phyloP scores from a whole-genome alignment of 2,113 vertebrate genomes.

The Tragelaphus imberbis region DNA sequence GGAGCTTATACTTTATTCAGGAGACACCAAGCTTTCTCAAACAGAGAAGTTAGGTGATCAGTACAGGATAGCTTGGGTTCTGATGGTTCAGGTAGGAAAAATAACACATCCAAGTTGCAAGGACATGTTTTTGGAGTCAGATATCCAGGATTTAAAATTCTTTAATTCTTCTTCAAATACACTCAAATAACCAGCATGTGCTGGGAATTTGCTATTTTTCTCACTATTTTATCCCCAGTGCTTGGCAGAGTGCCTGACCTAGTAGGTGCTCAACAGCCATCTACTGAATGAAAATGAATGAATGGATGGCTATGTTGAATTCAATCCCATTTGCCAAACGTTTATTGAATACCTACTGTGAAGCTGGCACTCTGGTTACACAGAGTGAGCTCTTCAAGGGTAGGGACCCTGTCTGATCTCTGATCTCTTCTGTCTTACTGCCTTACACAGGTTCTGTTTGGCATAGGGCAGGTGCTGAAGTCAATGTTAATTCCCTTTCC shows the following conservation, averaged over 20 bases:
- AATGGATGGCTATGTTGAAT: not conserved
- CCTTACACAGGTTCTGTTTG: not conserved
- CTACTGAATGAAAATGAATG: conserved; percentile 11
- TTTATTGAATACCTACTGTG: not conserved
- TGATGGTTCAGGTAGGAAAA: not conserved
- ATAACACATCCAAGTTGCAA: not conserved
- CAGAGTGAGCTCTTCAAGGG: not conserved
- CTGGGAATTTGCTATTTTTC: conserved; percentile 6
- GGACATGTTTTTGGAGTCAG: not conserved
- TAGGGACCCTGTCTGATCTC: not conserved
- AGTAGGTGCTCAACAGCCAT: conserved; percentile 1
- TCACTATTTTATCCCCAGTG: conserved; percentile 1
- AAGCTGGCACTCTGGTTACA: not conserved
- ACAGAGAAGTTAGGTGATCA: not conserved
- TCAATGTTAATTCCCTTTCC: not conserved
- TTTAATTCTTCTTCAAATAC: conserved; percentile 9
- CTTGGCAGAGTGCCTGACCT: conserved; percentile 8
- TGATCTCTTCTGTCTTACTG: not conserved
- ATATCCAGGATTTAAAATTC: conserved; percentile 23
- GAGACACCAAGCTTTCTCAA: conserved; percentile 9
- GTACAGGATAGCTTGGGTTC: not conserved
- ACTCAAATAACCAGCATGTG: not conserved
- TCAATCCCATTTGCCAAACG: conserved; percentile 14
- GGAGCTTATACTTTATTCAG: not conserved
- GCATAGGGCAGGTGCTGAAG: not conserved